Evolutionary conservation across 2,113 vertebrate species (phyloP), one percentile per base, ranked within the genome.

Genomic region (Psephotus haematonotus): DNA sequence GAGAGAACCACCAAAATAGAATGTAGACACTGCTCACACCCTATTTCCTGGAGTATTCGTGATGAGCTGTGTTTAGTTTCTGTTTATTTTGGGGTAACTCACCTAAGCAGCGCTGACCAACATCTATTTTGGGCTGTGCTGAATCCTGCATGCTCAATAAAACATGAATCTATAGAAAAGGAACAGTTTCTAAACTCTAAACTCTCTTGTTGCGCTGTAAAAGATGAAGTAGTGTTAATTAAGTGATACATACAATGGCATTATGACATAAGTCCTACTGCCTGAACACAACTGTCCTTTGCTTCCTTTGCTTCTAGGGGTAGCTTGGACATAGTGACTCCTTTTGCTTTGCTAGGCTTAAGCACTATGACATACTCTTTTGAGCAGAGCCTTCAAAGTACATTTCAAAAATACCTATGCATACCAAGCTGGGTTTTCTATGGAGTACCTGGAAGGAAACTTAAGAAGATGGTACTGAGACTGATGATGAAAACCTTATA

Each of bases 341-440:
- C 67, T 76, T 93, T 82, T 75, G 20, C 12, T 90, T 77, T 50
- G 17, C 6, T 39, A 24, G 27, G 13, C 19, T 60, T 16, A 49
- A 52, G 17, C 14, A 3, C 25, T 33, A 13, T 28, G 44, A 43
- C 23, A 28, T 9, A 7, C 2, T 2, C 0, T 37, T 15, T 7
- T 52, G 28, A 78, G 47, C 4, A 64, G 12, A 79, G 10, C 20
- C 16, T 44, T 70, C 35, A 46, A 74, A 29, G 22, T 15, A 27
- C 10, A 11, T 53, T 92, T 76, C 10, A 18, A 5, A n/a, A 75
- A 33, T 17, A 53, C 7, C 2, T 17, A 28, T 29, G 11, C 3
- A n/a, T 7, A 11, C 15, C 11, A 80, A 57, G 7, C 1, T 9
- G 44, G 6, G 12, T 31, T 86, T 95, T 52, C 50, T 47, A 4